Evolutionary conservation across 2,113 vertebrate species (phyloP), one percentile per base, ranked within the genome.

Genomic region (Upupa epops): DNA sequence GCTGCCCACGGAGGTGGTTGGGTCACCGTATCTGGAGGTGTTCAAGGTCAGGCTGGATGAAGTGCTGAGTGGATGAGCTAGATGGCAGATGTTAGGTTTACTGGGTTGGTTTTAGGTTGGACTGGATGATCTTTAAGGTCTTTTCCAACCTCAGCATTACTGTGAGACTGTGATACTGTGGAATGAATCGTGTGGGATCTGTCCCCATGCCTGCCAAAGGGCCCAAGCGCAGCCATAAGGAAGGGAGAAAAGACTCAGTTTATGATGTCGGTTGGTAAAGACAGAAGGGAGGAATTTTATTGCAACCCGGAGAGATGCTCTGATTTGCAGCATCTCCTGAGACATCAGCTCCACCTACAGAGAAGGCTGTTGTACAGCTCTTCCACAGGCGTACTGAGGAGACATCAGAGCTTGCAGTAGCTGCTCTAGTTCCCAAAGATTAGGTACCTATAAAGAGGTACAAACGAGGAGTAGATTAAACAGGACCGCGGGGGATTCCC

Each of bases 321-420:
- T 28, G 0, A 2, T 3, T 42, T 71, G 48, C 60, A 74, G 60
- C 32, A 12, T 66, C 76, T 60, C 69, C 89, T 92, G 81, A 78
- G 83, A 56, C 36, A 0, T 17, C 83, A 90, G 92, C 88, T 81
- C 86, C 88, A 78, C 83, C 93, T 93, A 15, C 83, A 86, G 93
- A 82, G 45, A 20, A 93, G 73, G 72, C 72, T 74, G n/a, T 1
- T 56, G 83, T 2, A 3, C 14, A 56, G 56, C 40, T 91, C 58
- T 17, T 9, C 20, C 17, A 11, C 9, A 9, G 46, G 14, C 29
- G 3, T 5, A 3, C 9, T 7, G 49, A 60, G 45, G 64, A 79
- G 9, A 15, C 3, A 11, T 1, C 63, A 55, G n/a, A 18, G 0
- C 52, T 26, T 52, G 36, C 46, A 42, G 78, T 5, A 74, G 55